A percentile compares a stretch with the other conserved stretches of the same genome.
Evolutionary conservation across 1,140 invertebrate genomes (phyloP).

Genomic region (Doryteuthis pealeii): DNA sequence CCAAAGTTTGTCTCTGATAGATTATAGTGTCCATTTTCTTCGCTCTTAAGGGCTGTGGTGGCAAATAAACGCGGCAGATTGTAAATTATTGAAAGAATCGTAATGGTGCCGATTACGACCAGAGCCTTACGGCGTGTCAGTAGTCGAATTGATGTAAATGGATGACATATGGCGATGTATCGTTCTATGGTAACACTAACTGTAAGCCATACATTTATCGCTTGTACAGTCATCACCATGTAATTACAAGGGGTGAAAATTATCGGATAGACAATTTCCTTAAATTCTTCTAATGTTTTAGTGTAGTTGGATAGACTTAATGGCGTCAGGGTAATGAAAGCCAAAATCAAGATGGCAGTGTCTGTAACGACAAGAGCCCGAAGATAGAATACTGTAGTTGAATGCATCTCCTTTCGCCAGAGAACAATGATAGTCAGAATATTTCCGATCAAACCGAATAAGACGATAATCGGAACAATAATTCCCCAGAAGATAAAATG

Average conservation of each 20-base stretch:
- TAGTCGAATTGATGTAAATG: constrained; percentile 44
- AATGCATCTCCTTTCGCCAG: constrained; percentile 51
- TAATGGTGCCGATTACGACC: constrained; percentile 37
- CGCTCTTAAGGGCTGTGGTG: constrained; percentile 15
- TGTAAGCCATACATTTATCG: constrained; percentile 56
- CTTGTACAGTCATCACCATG: constrained; percentile 54
- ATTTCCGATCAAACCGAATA: constrained; percentile 54
- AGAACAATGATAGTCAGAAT: constrained; percentile 56
- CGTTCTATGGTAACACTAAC: constrained; percentile 55
- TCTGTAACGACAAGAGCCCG: constrained; percentile 39
- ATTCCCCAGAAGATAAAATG: constrained; percentile 53
- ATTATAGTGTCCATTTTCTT: constrained; percentile 27
- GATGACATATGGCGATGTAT: constrained; percentile 55
- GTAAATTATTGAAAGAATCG: constrained; percentile 43
- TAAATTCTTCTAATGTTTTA: constrained; percentile 25
- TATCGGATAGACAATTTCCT: constrained; percentile 46
- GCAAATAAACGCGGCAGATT: constrained; percentile 54
- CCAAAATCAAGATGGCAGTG: constrained; percentile 11
- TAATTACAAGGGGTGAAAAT: constrained; percentile 46
- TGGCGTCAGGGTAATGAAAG: constrained; percentile 15
- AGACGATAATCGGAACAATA: constrained; percentile 42
- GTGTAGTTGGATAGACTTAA: constrained; percentile 21
- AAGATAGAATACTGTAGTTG: constrained; percentile 53
- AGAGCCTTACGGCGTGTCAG: constrained; percentile 44
- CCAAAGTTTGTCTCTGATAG: constrained; percentile 42